A percentile compares a stretch with the other conserved stretches of the same genome.
phyloP scores from a whole-genome alignment of 1,140 invertebrate species.

The Lordiphosa stackelbergi region DNA sequence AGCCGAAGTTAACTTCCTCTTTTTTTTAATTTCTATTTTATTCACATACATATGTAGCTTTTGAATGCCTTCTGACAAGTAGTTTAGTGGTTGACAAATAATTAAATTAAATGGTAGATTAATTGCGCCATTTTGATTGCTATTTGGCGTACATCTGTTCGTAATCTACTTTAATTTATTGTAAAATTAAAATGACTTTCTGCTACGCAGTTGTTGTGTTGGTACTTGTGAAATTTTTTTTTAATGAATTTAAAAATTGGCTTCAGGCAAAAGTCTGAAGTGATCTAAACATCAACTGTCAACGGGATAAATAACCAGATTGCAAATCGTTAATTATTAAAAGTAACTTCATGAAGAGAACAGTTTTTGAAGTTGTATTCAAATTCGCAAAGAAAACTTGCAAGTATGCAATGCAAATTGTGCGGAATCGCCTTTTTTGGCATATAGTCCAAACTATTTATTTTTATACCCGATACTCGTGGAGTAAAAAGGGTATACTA shows the following conservation, averaged over 20 bases:
- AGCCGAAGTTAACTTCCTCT: too few species aligned
- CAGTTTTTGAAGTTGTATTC: conserved; percentile 22
- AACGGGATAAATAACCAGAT: not conserved
- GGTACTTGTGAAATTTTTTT: too few species aligned
- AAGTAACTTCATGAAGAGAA: conserved; percentile 28
- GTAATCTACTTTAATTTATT: conserved; percentile 1
- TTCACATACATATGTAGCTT: not conserved
- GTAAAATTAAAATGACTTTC: not conserved
- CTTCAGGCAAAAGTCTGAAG: not conserved
- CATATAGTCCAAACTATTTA: too few species aligned
- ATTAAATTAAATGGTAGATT: conserved; percentile 18
- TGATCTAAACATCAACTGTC: not conserved
- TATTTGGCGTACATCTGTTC: not conserved
- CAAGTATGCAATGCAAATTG: too few species aligned
- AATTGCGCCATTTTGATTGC: not conserved
- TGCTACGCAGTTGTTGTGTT: too few species aligned
- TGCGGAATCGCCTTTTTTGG: too few species aligned
- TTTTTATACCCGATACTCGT: too few species aligned
- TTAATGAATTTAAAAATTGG: too few species aligned
- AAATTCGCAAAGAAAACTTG: conserved; percentile 20
- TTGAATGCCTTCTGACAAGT: conserved; percentile 7
- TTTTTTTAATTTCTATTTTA: not conserved
- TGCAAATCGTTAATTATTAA: conserved; percentile 58
- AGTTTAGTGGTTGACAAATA: conserved; percentile 10
- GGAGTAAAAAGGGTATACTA: too few species aligned